These are phyloP conservation scores for Drosophila meridionalis DNA, from an alignment of 2,888 invertebrate genomes.

Conservation along the genomic window DNA sequence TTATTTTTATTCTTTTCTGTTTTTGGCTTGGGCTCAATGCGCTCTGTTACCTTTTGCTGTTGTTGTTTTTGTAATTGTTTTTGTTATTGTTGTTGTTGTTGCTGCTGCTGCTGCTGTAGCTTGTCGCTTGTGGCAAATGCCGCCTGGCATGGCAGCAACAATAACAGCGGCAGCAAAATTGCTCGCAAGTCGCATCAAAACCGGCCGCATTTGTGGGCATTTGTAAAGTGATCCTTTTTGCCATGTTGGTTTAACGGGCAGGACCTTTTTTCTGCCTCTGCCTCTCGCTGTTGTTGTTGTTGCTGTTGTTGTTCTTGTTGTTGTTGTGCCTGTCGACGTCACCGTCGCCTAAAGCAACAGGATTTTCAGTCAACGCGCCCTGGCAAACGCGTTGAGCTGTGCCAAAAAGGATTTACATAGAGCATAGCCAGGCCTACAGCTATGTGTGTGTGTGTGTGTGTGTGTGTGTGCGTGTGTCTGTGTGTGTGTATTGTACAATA, in stretches of 20 bases:
- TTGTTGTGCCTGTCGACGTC: constrained; percentile 42
- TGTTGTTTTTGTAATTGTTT: constrained; percentile 16
- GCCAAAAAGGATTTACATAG: constrained; percentile 78
- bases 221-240: constrained; percentile 77
- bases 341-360: constrained; percentile 75
- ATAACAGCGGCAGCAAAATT: constrained; percentile 35
- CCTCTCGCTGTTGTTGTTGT: constrained; percentile 9
- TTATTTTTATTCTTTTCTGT: constrained; percentile 36
- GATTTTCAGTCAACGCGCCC: constrained; percentile 60
- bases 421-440: constrained; percentile 16
- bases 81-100: constrained; percentile 13
- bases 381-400: constrained; percentile 74
- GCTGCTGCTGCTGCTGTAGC: constrained; percentile 48
- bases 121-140: constrained; percentile 78
- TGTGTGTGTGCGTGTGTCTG: constrained; percentile 14
- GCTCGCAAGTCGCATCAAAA: constrained; percentile 46
- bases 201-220: constrained; percentile 81
- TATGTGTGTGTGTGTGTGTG: constrained; percentile 8
- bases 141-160: constrained; percentile 57
- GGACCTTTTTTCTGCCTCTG: constrained; percentile 53
- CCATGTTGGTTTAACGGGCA: constrained; percentile 58
- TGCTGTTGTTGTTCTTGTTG: constrained; percentile 17
- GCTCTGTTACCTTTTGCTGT: constrained; percentile 53
- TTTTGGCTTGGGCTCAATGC: constrained; percentile 48
- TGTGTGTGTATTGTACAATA: constrained; percentile 52